Base-by-base conservation (phyloP, 2,113 vertebrate species). In the Condylura cristata region DNA sequence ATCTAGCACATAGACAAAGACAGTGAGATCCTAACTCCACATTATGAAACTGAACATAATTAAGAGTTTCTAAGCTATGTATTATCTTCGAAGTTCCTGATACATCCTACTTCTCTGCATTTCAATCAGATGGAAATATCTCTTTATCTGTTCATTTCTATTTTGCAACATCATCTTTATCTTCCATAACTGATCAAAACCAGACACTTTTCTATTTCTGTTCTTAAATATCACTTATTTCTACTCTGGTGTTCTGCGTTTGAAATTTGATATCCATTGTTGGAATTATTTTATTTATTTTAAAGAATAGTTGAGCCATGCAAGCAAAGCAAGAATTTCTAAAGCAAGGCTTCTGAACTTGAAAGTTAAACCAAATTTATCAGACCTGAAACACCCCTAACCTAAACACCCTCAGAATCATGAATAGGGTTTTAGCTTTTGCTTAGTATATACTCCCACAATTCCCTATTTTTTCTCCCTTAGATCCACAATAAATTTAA, bases 261-360 rank as follows among this genome's bases (percentile, higher is more conserved):
- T 89, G 74, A 41, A 86, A 76, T 28, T n/a, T n/a, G 5, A 44
- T 70, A 8, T 32, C 63, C 5, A 65, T 9, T 44, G 44, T 86
- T 37, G 88, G 5, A 5, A 56, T 74, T 83, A 3, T 66, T 90
- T 16, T 68, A 92, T 58, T 44, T n/a, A n/a, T 82, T n/a, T n/a
- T n/a, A 1, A 84, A 61, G 8, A 41, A 34, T 30, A 84, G 4
- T 20, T 61, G 7, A 7, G 1, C 8, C 39, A 6, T 32, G 2
- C 28, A 78, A 13, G 34, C 9, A 63, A 44, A 63, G 10, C 28
- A 83, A 87, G 4, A 22, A 20, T 3, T 0, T 34, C 16, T 87
- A 10, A 20, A 65, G 2, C 58, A 72, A 82, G 28, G 2, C 3
- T 86, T 74, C 17, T 86, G 32, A 60, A 61, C 5, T 83, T 61